phyloP scores from a whole-genome alignment of 1,140 invertebrate species.

The Polyergus mexicanus region DNA sequence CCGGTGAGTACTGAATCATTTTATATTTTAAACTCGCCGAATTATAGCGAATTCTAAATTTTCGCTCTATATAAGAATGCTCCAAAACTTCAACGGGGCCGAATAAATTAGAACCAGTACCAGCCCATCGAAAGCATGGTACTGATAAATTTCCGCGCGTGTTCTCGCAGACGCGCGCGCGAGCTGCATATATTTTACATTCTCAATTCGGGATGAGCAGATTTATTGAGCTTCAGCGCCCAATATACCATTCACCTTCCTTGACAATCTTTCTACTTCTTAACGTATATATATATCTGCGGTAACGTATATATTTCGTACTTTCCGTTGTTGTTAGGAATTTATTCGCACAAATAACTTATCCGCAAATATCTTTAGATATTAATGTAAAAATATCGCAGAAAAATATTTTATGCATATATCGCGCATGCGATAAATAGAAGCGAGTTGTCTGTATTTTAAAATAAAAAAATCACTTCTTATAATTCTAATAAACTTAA shows the following conservation, averaged over 20 bases:
- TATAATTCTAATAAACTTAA: too few species aligned
- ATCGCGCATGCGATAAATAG: too few species aligned
- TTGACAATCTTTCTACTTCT: constrained; percentile 67
- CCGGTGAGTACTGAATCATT: too few species aligned
- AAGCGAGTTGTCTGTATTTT: too few species aligned
- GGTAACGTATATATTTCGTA: neutral
- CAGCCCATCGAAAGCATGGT: constrained; percentile 78
- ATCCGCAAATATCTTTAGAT: too few species aligned
- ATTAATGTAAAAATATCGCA: neutral
- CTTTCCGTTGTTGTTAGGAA: constrained; percentile 35
- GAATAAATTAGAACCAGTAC: constrained; percentile 79
- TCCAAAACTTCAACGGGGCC: constrained; percentile 71
- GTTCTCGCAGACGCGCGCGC: constrained; percentile 76
- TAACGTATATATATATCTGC: neutral
- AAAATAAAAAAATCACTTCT: too few species aligned
- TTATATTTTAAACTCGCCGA: too few species aligned
- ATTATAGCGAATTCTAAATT: too few species aligned
- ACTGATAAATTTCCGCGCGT: constrained; percentile 78
- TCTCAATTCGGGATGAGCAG: constrained; percentile 82
- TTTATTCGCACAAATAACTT: neutral
- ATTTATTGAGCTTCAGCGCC: constrained; percentile 77
- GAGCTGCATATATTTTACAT: constrained; percentile 82
- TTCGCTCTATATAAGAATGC: constrained; percentile 17
- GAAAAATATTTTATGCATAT: neutral
- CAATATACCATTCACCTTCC: constrained; percentile 65